These are phyloP conservation scores for Motacilla tschutschensis DNA, from an alignment of 2,113 vertebrate genomes.

Conservation along the genomic window DNA sequence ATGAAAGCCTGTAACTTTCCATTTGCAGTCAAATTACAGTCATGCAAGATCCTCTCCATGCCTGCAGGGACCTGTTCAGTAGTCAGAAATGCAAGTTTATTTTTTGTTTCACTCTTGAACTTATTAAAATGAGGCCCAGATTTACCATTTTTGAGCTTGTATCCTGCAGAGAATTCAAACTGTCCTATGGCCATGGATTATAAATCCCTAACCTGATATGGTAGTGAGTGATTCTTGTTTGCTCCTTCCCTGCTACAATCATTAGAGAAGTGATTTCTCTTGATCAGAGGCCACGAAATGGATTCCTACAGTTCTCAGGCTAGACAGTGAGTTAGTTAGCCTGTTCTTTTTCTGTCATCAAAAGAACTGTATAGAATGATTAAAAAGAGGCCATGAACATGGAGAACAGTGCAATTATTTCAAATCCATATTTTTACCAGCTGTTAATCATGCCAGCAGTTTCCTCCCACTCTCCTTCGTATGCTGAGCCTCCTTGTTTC, in stretches of 20 bases:
- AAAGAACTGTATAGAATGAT: not conserved
- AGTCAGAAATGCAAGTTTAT: not conserved
- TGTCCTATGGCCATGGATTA: not conserved
- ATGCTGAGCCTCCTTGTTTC: not conserved
- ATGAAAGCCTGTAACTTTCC: not conserved
- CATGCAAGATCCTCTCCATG: not conserved
- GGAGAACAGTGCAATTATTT: constrained; percentile 10
- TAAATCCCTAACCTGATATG: not conserved
- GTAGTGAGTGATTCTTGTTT: not conserved
- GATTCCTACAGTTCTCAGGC: not conserved
- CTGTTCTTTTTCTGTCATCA: not conserved
- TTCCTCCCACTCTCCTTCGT: not conserved
- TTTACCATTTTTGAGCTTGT: not conserved
- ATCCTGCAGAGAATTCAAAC: not conserved
- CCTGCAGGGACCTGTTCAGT: not conserved
- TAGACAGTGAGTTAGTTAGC: not conserved
- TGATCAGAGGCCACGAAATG: not conserved
- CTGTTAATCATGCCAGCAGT: constrained; percentile 11
- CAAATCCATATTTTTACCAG: not conserved
- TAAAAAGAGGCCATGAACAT: not conserved
- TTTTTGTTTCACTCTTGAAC: not conserved
- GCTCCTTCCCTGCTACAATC: not conserved
- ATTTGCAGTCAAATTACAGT: not conserved
- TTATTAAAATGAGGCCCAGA: not conserved
- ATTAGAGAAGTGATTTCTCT: not conserved